Evolutionary conservation across 2,888 invertebrate species (phyloP).

Genomic region (Eremobia ochroleuca): DNA sequence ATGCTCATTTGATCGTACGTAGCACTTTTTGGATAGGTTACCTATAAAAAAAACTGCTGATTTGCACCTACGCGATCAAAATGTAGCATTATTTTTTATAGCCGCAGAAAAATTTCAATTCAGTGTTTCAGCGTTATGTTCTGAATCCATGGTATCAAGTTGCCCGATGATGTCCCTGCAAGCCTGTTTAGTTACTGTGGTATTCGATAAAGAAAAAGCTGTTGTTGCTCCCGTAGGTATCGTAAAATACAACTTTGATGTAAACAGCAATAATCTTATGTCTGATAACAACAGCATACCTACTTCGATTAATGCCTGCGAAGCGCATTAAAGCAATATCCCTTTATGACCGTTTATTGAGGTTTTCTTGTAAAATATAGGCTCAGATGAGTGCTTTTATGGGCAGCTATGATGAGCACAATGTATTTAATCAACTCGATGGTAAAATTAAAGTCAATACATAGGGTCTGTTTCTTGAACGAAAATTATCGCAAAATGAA

Average conservation of each 20-base stretch:
- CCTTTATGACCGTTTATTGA: slow-evolving; percentile 24
- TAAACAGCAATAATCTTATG: slow-evolving; percentile 10
- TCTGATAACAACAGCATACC: slow-evolving; percentile 5
- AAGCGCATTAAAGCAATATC: slow-evolving; percentile 29
- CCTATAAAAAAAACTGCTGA: neutral
- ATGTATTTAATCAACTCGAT: slow-evolving; percentile 22
- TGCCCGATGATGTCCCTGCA: neutral
- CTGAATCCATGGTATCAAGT: neutral
- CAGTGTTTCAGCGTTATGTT: neutral
- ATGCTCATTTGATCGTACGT: too few relatives aligned
- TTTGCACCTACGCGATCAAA: neutral
- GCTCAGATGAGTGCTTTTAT: neutral
- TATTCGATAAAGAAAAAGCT: neutral
- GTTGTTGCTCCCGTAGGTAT: neutral
- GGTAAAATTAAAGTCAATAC: slow-evolving; percentile 3
- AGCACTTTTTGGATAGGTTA: neutral
- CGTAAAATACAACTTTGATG: neutral
- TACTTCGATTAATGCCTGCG: slow-evolving; percentile 13
- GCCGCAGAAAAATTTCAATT: neutral
- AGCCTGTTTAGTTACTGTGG: neutral
- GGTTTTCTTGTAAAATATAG: slow-evolving; percentile 7
- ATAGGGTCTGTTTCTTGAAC: neutral
- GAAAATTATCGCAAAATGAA: neutral
- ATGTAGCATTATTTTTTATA: neutral
- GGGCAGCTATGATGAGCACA: neutral